Evolutionary conservation across 92 coral and sea anemone species (phyloP).

Genomic region (Actinostola sp.): DNA sequence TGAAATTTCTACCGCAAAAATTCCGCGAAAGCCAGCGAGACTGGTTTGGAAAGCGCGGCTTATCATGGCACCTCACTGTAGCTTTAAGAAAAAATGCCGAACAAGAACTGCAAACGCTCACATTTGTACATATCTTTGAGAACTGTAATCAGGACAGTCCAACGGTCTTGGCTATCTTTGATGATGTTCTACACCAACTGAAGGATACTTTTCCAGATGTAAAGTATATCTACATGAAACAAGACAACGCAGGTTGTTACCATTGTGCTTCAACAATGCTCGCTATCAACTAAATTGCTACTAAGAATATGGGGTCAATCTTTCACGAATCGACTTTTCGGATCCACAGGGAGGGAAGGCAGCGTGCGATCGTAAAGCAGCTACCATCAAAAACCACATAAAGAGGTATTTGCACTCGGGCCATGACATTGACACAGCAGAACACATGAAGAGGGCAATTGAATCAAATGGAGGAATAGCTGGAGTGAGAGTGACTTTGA

Average conservation of each 20-base stretch:
- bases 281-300: not conserved
- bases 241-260: slow-evolving; percentile 22
- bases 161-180: slow-evolving; percentile 17
- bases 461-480: slow-evolving; percentile 47
- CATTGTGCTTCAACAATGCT: slow-evolving; percentile 2
- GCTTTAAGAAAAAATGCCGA: not conserved
- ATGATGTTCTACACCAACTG: slow-evolving; percentile 12
- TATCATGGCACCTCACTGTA: slow-evolving; percentile 36
- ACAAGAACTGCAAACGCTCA: not conserved
- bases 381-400: slow-evolving; percentile 51
- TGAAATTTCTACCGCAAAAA: slow-evolving; percentile 51
- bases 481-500: slow-evolving; percentile 47
- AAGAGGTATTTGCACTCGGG: slow-evolving; percentile 45
- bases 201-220: not conserved
- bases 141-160: slow-evolving; percentile 10
- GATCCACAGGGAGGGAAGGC: slow-evolving; percentile 67
- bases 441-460: slow-evolving; percentile 51
- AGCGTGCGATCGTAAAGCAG: slow-evolving; percentile 57
- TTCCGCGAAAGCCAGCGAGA: slow-evolving; percentile 54
- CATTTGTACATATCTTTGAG: slow-evolving; percentile 13
- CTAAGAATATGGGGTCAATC: not conserved
- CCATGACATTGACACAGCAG: slow-evolving; percentile 44
- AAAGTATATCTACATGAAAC: not conserved
- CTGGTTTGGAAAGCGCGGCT: slow-evolving; percentile 54
- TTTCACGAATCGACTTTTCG: slow-evolving; percentile 38